Base-by-base conservation (phyloP, 2,797 vertebrate species). In the Gastrophryne carolinensis region DNA sequence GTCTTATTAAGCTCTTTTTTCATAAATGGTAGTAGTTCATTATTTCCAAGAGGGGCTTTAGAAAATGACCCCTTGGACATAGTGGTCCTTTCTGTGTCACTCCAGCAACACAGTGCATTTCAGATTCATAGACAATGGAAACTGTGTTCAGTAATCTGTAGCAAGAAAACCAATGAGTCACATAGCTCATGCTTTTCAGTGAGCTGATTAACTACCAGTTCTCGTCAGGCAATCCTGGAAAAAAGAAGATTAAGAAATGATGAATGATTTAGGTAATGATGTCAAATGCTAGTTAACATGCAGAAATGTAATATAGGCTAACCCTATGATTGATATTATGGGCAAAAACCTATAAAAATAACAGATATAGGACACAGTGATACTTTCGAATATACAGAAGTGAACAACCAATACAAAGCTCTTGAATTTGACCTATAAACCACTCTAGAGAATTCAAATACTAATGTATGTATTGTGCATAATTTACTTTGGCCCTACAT, bases 261-360 rank as follows among this genome's bases (percentile, higher is more conserved):
- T 64, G 15, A 65, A 66, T 74, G 62, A 57, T 47, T 74, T 35
- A 35, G 39, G 37, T 64, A 44, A 41, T 53, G 49, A 29, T 49
- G 41, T 39, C 13, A 74, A 35, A 54, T 74, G 37, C 71, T 49
- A 72, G 47, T 56, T 66, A 66, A 50, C 52, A 34, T 58, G 32
- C 57, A 49, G 27, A 32, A n/a, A 34, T 41, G 32, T 26, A 41
- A 64, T 30, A 65, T 39, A 56, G n/a, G 34, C 53, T 35, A 74
- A 44, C 53, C 23, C 44, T 24, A 50, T 58, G 54, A 72, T 66
- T 74, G 49, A 66, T 65, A 53, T n/a, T n/a, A n/a, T n/a, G n/a
- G n/a, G n/a, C n/a, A n/a, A n/a, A n/a, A n/a, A n/a, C n/a, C n/a
- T n/a, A n/a, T n/a, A n/a, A n/a, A n/a, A n/a, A n/a, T n/a, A n/a